phyloP scores from a whole-genome alignment of 1,140 invertebrate species.

The Diplogasteroides magnus region DNA sequence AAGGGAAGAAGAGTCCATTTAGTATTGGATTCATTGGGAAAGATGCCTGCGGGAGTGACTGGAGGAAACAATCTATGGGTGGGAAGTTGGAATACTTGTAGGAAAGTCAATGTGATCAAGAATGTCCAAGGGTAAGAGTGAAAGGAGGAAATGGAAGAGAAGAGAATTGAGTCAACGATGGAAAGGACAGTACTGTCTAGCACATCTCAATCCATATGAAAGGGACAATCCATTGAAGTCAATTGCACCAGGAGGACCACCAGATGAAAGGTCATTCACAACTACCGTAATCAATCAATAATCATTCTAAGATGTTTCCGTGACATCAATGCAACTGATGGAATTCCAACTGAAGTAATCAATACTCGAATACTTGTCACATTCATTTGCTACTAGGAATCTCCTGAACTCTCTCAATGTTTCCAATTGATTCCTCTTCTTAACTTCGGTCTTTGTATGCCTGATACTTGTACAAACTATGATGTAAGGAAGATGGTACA shows the following conservation, averaged over 20 bases:
- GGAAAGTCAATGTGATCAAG: conserved; percentile 48
- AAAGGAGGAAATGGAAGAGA: neutral
- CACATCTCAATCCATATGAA: conserved; percentile 52
- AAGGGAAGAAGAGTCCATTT: conserved; percentile 18
- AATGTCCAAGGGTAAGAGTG: conserved; percentile 46
- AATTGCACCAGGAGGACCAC: conserved; percentile 33
- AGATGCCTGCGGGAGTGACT: conserved; percentile 47
- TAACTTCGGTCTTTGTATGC: conserved; percentile 49
- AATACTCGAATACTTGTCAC: conserved; percentile 25
- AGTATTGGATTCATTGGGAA: conserved; percentile 53
- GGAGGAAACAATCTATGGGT: conserved; percentile 53
- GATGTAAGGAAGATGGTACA: conserved; percentile 46
- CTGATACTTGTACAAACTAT: conserved; percentile 53
- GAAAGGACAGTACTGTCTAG: conserved; percentile 53
- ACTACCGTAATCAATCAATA: no score
- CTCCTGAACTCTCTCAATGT: conserved; percentile 42
- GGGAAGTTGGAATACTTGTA: conserved; percentile 51
- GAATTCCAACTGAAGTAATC: neutral
- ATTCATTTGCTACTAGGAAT: conserved; percentile 2
- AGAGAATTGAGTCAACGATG: conserved; percentile 42
- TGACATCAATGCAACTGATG: conserved; percentile 23
- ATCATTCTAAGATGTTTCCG: conserved; percentile 27
- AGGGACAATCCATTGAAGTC: conserved; percentile 51
- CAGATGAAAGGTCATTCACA: no score
- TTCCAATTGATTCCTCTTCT: conserved; percentile 49